Conservation (phyloP, 2,888 invertebrate genomes). For the Megamerina dolium region DNA sequence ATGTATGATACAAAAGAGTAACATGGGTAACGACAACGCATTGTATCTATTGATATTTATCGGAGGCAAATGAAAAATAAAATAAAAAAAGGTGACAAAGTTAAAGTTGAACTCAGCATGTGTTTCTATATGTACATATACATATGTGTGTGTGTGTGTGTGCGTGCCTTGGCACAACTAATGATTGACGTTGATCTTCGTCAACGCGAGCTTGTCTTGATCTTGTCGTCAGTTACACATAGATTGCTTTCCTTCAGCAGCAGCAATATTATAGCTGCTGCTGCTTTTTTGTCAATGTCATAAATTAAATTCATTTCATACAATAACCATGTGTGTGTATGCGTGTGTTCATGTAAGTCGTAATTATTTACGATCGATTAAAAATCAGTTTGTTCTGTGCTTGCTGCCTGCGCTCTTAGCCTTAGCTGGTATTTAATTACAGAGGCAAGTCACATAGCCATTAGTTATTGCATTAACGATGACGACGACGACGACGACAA, state of each 20-base stretch:
- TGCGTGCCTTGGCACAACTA: no score
- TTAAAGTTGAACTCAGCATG: neutral
- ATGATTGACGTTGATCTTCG: no score
- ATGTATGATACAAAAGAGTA: no score
- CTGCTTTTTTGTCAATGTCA: constrained; percentile 1
- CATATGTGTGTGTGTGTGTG: neutral
- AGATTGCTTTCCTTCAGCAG: no score
- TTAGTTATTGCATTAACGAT: neutral
- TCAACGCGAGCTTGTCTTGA: no score
- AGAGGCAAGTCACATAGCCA: neutral
- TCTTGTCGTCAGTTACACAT: no score
- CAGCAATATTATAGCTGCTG: constrained; percentile 8
- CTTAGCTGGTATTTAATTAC: constrained; percentile 3
- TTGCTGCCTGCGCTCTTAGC: neutral
- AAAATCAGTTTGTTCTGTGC: constrained; percentile 3
- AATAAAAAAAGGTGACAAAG: constrained; percentile 9
- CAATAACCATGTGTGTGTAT: constrained; percentile 8
- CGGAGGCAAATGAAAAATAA: neutral
- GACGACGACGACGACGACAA: no score
- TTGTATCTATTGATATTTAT: neutral
- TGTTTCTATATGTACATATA: neutral
- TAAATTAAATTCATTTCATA: constrained; percentile 9
- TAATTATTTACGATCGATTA: constrained; percentile 20
- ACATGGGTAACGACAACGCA: no score
- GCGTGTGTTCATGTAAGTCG: constrained; percentile 13